Evolutionary conservation across 2,797 vertebrate species (phyloP).

Genomic region (Phoeniculus purpureus): DNA sequence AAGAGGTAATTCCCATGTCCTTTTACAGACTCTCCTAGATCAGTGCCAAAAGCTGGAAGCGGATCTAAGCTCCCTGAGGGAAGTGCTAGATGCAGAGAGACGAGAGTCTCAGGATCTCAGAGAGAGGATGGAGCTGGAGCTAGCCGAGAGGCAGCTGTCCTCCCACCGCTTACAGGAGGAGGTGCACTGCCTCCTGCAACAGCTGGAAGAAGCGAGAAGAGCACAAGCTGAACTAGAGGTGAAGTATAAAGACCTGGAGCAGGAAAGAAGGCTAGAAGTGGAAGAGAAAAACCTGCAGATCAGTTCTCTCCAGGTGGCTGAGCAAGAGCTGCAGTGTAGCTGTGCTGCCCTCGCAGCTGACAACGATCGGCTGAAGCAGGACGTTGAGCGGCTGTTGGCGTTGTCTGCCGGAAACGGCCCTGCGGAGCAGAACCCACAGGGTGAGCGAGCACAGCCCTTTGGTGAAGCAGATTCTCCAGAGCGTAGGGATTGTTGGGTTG

Average conservation of each 20-base stretch:
- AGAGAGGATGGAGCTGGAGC: constrained; percentile 68
- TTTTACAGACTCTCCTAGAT: constrained; percentile 82
- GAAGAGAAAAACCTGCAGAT: constrained; percentile 64
- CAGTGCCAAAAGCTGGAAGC: constrained; percentile 88
- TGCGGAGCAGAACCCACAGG: constrained; percentile 12
- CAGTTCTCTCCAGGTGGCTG: constrained; percentile 16
- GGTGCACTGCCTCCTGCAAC: constrained; percentile 35
- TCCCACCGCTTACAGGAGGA: constrained; percentile 67
- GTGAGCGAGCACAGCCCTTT: constrained; percentile 35
- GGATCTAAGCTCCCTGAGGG: constrained; percentile 77
- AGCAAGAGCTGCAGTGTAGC: constrained; percentile 35
- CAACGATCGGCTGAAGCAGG: constrained; percentile 78
- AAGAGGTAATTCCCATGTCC: background rate
- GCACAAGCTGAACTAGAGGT: constrained; percentile 37
- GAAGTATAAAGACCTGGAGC: constrained; percentile 49
- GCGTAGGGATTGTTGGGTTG: background rate
- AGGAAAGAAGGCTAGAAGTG: constrained; percentile 44
- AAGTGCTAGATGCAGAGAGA: constrained; percentile 77
- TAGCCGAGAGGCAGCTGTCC: constrained; percentile 72
- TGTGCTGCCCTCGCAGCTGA: constrained; percentile 47
- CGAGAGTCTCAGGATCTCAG: constrained; percentile 24
- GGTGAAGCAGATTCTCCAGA: background rate
- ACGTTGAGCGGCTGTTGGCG: constrained; percentile 49
- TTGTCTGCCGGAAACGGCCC: background rate
- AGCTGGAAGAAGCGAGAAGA: constrained; percentile 67